Evolutionary conservation across 2,888 invertebrate species (phyloP).

Genomic region (Dusona sp.): DNA sequence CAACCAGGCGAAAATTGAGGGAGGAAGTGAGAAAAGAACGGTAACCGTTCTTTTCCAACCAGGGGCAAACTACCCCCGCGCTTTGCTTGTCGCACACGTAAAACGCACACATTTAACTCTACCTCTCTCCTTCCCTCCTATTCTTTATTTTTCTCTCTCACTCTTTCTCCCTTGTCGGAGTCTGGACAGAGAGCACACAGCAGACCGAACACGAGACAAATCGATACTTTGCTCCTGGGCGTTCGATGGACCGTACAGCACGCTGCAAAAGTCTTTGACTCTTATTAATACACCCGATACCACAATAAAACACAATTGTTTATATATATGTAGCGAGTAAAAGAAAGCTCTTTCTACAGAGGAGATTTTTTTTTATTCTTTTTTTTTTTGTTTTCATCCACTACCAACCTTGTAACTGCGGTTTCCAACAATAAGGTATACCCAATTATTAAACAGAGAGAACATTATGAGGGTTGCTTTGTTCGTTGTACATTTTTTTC

Average conservation of each 20-base stretch:
- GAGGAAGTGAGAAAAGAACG: conserved; percentile 67
- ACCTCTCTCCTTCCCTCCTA: conserved; percentile 51
- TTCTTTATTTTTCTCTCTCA: conserved; percentile 42
- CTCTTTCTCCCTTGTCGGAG: conserved; percentile 57
- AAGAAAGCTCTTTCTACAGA: background rate
- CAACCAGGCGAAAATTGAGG: conserved; percentile 60
- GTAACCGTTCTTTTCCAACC: conserved; percentile 34
- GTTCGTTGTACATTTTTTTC: background rate
- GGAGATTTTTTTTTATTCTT: background rate
- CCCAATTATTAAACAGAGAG: background rate
- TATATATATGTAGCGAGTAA: background rate
- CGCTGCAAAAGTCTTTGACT: conserved; percentile 72
- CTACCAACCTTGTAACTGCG: background rate
- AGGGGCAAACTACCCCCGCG: conserved; percentile 66
- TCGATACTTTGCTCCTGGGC: conserved; percentile 75
- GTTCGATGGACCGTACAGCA: conserved; percentile 80
- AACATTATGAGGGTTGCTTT: background rate
- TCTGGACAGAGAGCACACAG: conserved; percentile 72
- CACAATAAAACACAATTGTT: background rate
- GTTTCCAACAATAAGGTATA: background rate
- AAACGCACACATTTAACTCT: conserved; percentile 56
- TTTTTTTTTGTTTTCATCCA: background rate
- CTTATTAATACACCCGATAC: background rate
- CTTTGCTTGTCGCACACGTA: conserved; percentile 61
- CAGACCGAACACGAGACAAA: conserved; percentile 75